Evolutionary conservation across 2,888 invertebrate species (phyloP).

Genomic region (Agonopterix subpropinquella): DNA sequence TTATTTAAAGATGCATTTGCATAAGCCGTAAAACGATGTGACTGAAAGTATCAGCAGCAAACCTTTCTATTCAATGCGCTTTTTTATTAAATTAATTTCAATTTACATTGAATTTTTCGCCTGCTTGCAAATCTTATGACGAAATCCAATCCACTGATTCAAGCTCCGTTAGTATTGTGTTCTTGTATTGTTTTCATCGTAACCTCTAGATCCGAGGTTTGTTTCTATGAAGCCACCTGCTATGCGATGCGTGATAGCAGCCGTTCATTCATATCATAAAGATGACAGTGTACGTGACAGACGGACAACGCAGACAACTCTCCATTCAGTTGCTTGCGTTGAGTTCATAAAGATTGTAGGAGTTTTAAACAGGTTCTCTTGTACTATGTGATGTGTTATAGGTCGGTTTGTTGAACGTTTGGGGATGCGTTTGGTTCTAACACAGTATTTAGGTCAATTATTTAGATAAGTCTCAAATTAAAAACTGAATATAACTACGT

Average conservation of each 20-base stretch:
- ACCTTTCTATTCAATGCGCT: too few species aligned
- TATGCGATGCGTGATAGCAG: conserved; percentile 49
- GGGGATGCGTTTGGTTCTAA: too few species aligned
- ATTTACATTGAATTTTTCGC: too few species aligned
- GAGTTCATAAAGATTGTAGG: not conserved
- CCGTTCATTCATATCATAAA: conserved; percentile 62
- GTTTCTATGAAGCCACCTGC: conserved; percentile 43
- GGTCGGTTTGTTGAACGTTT: too few species aligned
- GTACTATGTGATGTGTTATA: too few species aligned
- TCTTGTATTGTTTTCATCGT: conserved; percentile 12
- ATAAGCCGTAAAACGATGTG: conserved; percentile 60
- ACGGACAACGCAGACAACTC: conserved; percentile 6
- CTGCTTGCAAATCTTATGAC: not conserved
- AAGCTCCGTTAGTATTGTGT: conserved; percentile 11
- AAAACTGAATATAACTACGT: too few species aligned
- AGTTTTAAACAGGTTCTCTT: not conserved
- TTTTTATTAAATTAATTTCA: too few species aligned
- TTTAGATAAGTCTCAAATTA: too few species aligned
- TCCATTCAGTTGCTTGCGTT: conserved; percentile 17
- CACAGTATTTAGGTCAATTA: too few species aligned
- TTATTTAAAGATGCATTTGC: conserved; percentile 66
- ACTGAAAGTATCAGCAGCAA: conserved; percentile 40
- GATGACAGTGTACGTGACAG: conserved; percentile 43
- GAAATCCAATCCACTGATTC: conserved; percentile 2
- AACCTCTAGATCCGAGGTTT: conserved; percentile 10